Base-by-base conservation (phyloP, 2,113 vertebrate genomes). In the Fregata magnificens region DNA sequence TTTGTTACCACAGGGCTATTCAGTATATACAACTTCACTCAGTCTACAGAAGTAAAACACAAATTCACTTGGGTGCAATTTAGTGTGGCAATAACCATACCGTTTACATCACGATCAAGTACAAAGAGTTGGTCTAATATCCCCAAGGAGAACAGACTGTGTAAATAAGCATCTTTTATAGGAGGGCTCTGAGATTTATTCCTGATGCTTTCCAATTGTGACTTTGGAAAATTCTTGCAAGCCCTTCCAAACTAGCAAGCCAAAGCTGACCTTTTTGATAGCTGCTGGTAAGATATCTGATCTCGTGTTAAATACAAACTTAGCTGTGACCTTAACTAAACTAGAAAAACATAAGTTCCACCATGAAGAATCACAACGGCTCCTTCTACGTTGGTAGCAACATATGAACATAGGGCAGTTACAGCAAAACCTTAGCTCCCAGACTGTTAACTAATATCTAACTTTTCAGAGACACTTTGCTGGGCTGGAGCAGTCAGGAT, bases 1-100 rank as follows among this genome's bases (percentile, higher is more conserved):
- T 93, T 78, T 74, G 74, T 62, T 84, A 88, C 34, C 47, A 81
- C 0, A 0, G 73, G 67, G 74, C 79, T 88, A 45, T 31, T 90
- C 85, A 88, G 40, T 73, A 72, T 36, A 77, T 76, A 90, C 58
- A 88, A 77, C 71, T 93, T 87, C 82, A 59, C 74, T 93, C 82
- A 72, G 59, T 15, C 73, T 88, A 65, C 59, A 59, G 72, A 94
- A 94, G 49, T 91, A 86, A 97, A 96, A 96, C 14, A 86, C 17
- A 63, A 91, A 95, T 78, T 84, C 86, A 96, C 77, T 81, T 62
- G 83, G 77, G 86, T 78, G 55, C 83, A 94, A 93, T 95, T 94
- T 78, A 97, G 67, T 47, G 22, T 84, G 65, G 62, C 72, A 92
- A 88, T 91, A 96, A 91, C 87, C 72, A 74, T 36, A 78, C 76